Percentiles rank a stretch among this genome's conserved stretches.
phyloP scores from a whole-genome alignment of 2,888 invertebrate genomes.

The Dryadula phaetusa region DNA sequence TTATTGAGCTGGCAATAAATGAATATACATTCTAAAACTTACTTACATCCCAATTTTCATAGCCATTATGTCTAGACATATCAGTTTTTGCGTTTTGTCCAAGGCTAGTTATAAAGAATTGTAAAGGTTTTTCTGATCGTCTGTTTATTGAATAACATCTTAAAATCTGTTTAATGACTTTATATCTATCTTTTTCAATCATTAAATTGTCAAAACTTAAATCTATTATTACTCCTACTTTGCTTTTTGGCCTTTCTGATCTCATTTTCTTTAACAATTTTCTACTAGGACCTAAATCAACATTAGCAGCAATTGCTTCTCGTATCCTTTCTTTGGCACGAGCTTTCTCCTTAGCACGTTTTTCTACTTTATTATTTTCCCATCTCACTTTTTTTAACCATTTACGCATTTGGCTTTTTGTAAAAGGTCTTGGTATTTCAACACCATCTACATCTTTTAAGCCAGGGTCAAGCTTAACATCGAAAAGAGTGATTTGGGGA shows the following conservation, averaged over 20 bases:
- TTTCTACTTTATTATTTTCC: slow-evolving; percentile 87
- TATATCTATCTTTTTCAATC: slow-evolving; percentile 94
- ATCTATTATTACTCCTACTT: slow-evolving; percentile 91
- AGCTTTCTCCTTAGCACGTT: slow-evolving; percentile 89
- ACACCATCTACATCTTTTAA: slow-evolving; percentile 75
- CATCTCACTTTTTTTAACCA: slow-evolving; percentile 89
- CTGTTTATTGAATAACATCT: slow-evolving; percentile 96
- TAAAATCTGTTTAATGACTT: slow-evolving; percentile 95
- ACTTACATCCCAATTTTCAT: slow-evolving; percentile 96
- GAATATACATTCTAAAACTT: slow-evolving; percentile 39
- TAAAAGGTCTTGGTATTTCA: slow-evolving; percentile 76
- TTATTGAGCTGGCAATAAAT: neutral
- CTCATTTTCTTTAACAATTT: slow-evolving; percentile 91
- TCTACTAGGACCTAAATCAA: slow-evolving; percentile 90
- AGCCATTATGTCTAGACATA: slow-evolving; percentile 93
- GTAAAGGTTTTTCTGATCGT: slow-evolving; percentile 90
- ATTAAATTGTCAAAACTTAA: slow-evolving; percentile 96
- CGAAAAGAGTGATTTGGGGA: slow-evolving; percentile 70
- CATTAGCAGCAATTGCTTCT: slow-evolving; percentile 88
- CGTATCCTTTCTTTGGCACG: slow-evolving; percentile 88
- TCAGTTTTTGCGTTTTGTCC: slow-evolving; percentile 88
- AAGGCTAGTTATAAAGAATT: slow-evolving; percentile 93
- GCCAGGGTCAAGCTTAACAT: slow-evolving; percentile 74
- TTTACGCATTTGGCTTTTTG: slow-evolving; percentile 88
- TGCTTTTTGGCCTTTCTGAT: slow-evolving; percentile 87